These are phyloP conservation scores for Chaetodon trifasciatus DNA, from an alignment of 2,797 vertebrate genomes.

Conservation along the genomic window DNA sequence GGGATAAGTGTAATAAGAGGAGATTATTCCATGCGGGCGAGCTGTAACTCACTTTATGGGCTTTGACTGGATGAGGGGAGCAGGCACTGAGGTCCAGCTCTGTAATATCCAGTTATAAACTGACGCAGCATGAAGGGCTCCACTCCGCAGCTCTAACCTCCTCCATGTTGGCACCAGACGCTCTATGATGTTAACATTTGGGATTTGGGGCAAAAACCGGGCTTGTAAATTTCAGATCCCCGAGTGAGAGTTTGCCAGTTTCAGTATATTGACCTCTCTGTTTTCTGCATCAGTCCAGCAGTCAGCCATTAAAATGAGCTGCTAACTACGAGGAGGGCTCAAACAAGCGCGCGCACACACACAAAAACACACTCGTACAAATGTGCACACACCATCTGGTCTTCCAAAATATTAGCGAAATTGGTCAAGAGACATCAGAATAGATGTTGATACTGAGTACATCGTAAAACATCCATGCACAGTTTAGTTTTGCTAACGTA, in stretches of 20 bases:
- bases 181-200: constrained; percentile 71
- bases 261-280: constrained; percentile 58
- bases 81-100: constrained; percentile 70
- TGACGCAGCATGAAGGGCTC: constrained; percentile 63
- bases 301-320: constrained; percentile 53
- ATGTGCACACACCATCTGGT: background rate
- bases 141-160: constrained; percentile 46
- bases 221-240: constrained; percentile 62
- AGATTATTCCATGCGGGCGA: constrained; percentile 76
- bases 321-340: constrained; percentile 43
- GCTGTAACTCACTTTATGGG: constrained; percentile 77
- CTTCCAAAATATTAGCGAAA: constrained; percentile 3
- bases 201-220: constrained; percentile 63
- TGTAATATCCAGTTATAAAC: constrained; percentile 76
- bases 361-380: constrained; percentile 2
- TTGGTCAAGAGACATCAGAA: constrained; percentile 4
- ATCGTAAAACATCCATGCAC: background rate
- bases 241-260: constrained; percentile 54
- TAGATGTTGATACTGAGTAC: background rate
- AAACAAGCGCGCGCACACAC: background rate
- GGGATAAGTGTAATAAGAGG: constrained; percentile 76
- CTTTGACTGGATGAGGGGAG: constrained; percentile 71
- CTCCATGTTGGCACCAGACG: constrained; percentile 57
- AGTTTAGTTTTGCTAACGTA: background rate
- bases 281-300: constrained; percentile 67